Evolutionary conservation across 2,113 vertebrate genomes (phyloP).

Genomic region (Pseudonaja textilis): DNA sequence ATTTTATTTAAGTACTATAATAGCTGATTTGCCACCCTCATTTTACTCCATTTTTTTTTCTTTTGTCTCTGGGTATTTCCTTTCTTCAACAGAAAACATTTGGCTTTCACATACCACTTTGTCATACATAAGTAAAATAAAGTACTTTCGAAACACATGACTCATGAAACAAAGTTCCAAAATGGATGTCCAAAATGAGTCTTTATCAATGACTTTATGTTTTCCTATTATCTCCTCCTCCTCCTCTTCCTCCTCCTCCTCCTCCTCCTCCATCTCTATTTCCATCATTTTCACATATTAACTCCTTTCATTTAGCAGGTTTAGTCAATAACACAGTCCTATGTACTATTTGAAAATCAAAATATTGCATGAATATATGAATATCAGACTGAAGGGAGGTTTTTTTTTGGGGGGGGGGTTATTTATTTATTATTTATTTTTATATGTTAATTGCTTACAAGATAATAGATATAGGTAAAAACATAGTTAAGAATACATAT

Average conservation of each 20-base stretch:
- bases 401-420: too few species aligned
- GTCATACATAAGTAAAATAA: background rate
- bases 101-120: conserved; percentile 4
- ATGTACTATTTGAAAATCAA: background rate
- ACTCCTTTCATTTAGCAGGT: background rate
- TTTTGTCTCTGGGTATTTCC: conserved; percentile 26
- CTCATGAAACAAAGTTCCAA: background rate
- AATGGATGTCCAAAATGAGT: background rate
- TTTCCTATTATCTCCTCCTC: background rate
- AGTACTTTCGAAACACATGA: background rate
- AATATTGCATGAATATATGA: background rate
- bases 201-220: background rate
- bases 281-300: background rate
- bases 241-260: too few species aligned
- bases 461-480: too few species aligned
- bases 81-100: conserved; percentile 23
- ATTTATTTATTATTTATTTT: too few species aligned
- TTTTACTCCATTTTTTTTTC: background rate
- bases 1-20: conserved; percentile 12
- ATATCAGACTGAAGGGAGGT: too few species aligned
- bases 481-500: too few species aligned
- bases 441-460: too few species aligned
- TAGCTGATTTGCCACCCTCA: conserved; percentile 22
- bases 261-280: background rate
- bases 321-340: background rate